Evolutionary conservation across 23 tunicate genomes (phyloP), one percentile per base, ranked within the genome.

Genomic region (Pegea sp.): DNA sequence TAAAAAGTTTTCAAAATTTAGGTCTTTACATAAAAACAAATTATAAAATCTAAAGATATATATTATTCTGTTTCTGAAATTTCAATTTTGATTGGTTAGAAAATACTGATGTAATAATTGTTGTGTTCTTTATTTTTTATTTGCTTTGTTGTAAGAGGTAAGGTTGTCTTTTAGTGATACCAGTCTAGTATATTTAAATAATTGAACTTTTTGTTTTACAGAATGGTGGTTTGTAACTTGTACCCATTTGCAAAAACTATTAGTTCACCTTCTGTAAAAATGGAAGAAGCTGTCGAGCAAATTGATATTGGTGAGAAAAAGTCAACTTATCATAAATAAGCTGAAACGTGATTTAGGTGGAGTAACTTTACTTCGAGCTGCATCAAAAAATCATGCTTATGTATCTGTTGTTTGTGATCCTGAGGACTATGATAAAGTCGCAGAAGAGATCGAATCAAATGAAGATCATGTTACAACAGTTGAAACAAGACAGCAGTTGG

Each of bases 321-420:
- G 16, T 8, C 11, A 38, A 38, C 11, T 38, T 38, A 8, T 11
- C 11, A 8, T 7, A 50, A 18, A 50, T 11, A 11, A 7, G 13
- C 27, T 25, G 24, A 21, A 55, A 7, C 5, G 22, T 3, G 31
- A 20, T 51, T 24, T 33, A 78, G 93, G 93, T 33, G 93, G 93
- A 29, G 93, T 80, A 27, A 80, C 93, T 20, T 48, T 80, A 49
- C 74, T 80, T 1, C 62, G 93, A 32, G 72, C 93, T 59, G 93
- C 93, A 48, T 79, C 93, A 18, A 80, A 80, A 52, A 80, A 80
- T 43, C 93, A 80, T 62, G 68, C 68, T 28, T 66, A 61, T 58
- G 93, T 80, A 2, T 71, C 93, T 22, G 93, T 80, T 21, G 59
- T 80, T 2, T 71, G 93, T 42, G 93, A 80, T 56, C 93, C 93